Evolutionary conservation across 1,140 invertebrate genomes (phyloP), one percentile per base, ranked within the genome.

Genomic region (Penaeus chinensis): DNA sequence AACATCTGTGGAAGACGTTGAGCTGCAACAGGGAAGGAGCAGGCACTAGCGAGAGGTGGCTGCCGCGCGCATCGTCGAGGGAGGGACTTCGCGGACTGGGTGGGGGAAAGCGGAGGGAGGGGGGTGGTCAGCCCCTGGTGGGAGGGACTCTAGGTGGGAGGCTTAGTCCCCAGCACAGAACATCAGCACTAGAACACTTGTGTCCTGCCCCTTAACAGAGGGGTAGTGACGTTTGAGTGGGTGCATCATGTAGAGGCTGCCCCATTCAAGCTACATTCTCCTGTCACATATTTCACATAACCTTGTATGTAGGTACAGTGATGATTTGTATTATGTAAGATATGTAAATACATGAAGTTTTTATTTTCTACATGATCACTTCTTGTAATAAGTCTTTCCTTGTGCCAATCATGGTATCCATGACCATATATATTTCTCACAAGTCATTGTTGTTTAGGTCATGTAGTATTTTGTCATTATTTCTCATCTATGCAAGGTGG

Each of bases 61-160:
- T 82, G 78, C 80, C 79, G 85, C 85, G 79, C 82, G 82, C 80
- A 66, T 79, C 20, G 61, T 78, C 32, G 86, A 78, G 86, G 86
- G 86, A 83, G 80, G 81, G 81, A 83, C 80, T 80, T 78, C 80
- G 87, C 82, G 77, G 63, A 69, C 71, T 88, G 66, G 81, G 82
- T 78, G 65, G 87, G 78, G 65, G 74, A 74, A 69, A 78, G 81
- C 87, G 87, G 82, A 88, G 87, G 87, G 87, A 83, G 87, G 87
- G 87, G 87, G 87, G 82, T 82, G 85, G 82, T 88, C 82, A 77
- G 87, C 87, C 87, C 87, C 87, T 88, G 87, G 87, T 87, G 87
- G 82, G 87, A 80, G 87, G 82, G 82, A 80, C 82, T 83, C 85
- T 47, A 81, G 87, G 87, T 62, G 82, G 87, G 87, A 84, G 82